These are phyloP conservation scores for Folsomia candida DNA, from an alignment of 2,888 invertebrate species.

Conservation along the genomic window DNA sequence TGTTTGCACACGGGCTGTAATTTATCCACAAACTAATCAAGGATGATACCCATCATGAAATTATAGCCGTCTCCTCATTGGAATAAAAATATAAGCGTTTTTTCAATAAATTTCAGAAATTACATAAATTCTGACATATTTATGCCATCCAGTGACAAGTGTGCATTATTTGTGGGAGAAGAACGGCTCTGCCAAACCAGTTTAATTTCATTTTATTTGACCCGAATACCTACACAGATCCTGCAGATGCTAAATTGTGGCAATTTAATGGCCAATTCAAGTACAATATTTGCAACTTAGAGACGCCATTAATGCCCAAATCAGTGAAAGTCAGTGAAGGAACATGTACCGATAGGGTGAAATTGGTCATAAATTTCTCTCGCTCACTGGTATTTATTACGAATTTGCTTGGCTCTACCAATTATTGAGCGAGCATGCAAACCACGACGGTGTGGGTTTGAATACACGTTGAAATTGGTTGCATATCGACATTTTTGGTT, in stretches of 20 bases:
- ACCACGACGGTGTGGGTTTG: too few species aligned
- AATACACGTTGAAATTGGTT: too few species aligned
- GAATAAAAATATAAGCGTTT: neutral
- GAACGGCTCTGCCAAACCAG: neutral
- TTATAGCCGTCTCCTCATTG: too few species aligned
- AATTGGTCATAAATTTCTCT: constrained; percentile 14
- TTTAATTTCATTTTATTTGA: neutral
- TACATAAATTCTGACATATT: neutral
- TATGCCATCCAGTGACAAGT: neutral
- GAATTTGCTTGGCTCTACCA: constrained; percentile 5
- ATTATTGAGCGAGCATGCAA: constrained; percentile 1
- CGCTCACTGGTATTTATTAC: constrained; percentile 7
- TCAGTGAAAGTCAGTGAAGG: neutral
- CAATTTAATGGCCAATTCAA: constrained; percentile 8
- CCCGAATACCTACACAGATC: neutral
- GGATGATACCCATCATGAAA: neutral
- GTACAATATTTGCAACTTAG: constrained; percentile 1
- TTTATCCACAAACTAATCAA: neutral
- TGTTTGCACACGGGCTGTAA: neutral
- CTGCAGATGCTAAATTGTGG: neutral
- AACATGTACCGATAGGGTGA: constrained; percentile 3
- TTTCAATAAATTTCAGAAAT: neutral
- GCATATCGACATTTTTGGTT: too few species aligned
- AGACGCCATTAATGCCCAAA: constrained; percentile 16
- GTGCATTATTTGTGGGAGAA: neutral